A percentile compares a stretch with the other conserved stretches of the same genome.
phyloP scores from a whole-genome alignment of 2,113 vertebrate genomes.

The Piliocolobus tephrosceles region DNA sequence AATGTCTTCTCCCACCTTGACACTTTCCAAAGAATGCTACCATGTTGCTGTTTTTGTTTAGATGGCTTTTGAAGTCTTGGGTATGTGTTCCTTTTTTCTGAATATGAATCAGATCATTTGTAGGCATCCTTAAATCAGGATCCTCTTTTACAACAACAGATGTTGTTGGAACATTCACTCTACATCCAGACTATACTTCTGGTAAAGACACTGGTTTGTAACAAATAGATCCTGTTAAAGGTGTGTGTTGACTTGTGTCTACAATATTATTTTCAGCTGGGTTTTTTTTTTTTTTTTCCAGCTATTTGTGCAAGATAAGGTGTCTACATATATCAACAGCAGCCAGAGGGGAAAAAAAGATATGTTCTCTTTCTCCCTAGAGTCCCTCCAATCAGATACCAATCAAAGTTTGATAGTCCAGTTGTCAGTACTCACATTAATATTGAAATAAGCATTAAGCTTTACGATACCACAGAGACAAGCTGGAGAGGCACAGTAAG shows the following conservation, averaged over 20 bases:
- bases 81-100: neutral
- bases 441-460: conserved; percentile 68
- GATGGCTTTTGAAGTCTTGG: neutral
- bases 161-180: neutral
- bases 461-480: conserved; percentile 72
- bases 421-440: neutral
- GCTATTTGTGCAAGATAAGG: neutral
- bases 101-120: neutral
- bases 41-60: neutral
- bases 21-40: neutral
- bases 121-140: neutral
- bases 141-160: neutral
- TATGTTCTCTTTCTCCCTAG: neutral
- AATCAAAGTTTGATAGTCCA: conserved; percentile 56
- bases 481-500: conserved; percentile 46
- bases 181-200: neutral
- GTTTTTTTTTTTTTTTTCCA: neutral
- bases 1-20: neutral
- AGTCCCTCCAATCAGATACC: neutral
- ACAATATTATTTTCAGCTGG: neutral
- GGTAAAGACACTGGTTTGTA: neutral
- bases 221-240: conserved; percentile 13
- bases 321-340: neutral
- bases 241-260: neutral
- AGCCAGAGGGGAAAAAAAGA: neutral